phyloP scores from a whole-genome alignment of 2,113 vertebrate genomes.

The Grammatotria lemairii region DNA sequence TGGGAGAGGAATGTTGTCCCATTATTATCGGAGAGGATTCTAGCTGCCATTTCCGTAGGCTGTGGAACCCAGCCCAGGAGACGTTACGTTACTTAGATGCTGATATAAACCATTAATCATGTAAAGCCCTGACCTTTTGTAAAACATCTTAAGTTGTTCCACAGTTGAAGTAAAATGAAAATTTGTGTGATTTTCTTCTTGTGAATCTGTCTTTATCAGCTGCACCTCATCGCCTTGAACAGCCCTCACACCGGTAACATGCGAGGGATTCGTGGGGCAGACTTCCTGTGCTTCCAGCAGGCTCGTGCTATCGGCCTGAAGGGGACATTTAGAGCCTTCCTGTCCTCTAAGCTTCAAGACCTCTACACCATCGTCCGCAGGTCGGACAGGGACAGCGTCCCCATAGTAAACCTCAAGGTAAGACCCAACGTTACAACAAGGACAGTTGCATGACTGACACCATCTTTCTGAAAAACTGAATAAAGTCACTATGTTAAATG shows the following conservation, averaged over 20 bases:
- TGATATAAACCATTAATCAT: no score
- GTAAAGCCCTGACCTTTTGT: no score
- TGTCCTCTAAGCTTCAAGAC: conserved; percentile 93
- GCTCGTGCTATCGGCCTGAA: conserved; percentile 82
- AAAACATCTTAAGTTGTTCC: no score
- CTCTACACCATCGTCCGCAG: conserved; percentile 93
- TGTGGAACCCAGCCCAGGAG: no score
- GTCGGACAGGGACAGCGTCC: conserved; percentile 74
- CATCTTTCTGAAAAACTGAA: not conserved
- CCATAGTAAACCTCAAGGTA: conserved; percentile 89
- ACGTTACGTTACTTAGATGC: no score
- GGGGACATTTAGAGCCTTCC: conserved; percentile 93
- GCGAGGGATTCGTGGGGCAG: conserved; percentile 88
- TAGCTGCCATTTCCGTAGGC: no score
- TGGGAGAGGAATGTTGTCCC: not conserved
- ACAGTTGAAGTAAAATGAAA: not conserved
- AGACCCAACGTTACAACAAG: not conserved
- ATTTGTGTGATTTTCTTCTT: not conserved
- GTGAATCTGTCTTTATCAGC: conserved; percentile 58
- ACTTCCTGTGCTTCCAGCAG: conserved; percentile 97
- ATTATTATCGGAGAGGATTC: not conserved
- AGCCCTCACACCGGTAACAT: conserved; percentile 82
- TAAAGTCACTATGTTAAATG: not conserved
- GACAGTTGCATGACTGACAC: not conserved
- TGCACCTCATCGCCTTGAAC: conserved; percentile 90